Base-by-base conservation (phyloP, 2,888 invertebrate species). In the Ctenicera cuprea region DNA sequence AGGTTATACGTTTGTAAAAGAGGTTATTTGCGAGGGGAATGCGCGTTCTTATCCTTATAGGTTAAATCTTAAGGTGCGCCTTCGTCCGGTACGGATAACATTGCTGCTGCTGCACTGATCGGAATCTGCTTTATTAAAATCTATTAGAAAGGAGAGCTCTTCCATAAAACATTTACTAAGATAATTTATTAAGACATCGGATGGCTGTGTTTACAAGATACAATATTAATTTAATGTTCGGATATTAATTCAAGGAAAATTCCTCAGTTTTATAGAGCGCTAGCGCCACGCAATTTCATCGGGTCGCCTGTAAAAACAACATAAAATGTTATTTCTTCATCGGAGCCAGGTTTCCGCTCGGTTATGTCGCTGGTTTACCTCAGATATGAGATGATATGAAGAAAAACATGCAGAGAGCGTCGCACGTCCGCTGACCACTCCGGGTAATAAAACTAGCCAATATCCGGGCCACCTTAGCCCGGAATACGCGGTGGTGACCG, bases 361-460 rank as follows among this genome's bases (percentile, higher is more conserved):
- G 81, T 81, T 82, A 83, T 82, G 81, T 82, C 79, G 80, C 78
- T 80, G 82, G 79, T 82, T 82, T 78, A 83, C 82, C 83, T 83
- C 83, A 82, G 82, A 82, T 82, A 82, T 74, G 75, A 75, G 76
- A 77, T 76, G 78, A 80, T 80, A 80, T 79, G 78, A 81, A 78
- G 82, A 81, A 81, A 81, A 81, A 81, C 80, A 82, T 82, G 82
- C 82, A 83, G 78, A 80, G 76, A 75, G 80, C 73, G 75, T 68
- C 71, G 72, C 85, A 85, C 85, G 86, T 86, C 84, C 85, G 82
- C 80, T 81, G 85, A 80, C 84, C 84, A 85, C 84, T 85, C 83
- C 78, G 81, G 83, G 86, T 85, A 86, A 87, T 87, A 87, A 87
- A 87, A 87, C 85, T 85, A 83, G 84, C 87, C 87, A 87, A 87